Evolutionary conservation across 1,140 invertebrate species (phyloP).

Genomic region (Telenomus remus): DNA sequence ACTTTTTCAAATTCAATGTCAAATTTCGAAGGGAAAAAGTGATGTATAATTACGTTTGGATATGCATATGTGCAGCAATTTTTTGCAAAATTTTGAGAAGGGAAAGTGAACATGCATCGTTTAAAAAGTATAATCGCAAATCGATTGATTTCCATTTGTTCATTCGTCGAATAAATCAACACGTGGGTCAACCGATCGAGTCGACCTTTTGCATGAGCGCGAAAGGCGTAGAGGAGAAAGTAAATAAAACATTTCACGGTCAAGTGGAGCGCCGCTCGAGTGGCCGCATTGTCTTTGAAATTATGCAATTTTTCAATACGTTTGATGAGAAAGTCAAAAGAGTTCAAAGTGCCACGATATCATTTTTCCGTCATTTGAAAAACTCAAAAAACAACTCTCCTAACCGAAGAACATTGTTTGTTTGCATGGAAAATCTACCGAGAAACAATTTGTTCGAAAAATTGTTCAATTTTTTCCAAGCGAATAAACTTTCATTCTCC

Average conservation of each 20-base stretch:
- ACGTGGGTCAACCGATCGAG: constrained; percentile 48
- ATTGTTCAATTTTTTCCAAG: too few relatives aligned
- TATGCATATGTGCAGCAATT: too few relatives aligned
- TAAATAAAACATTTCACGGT: constrained; percentile 55
- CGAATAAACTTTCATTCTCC: too few relatives aligned
- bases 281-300: constrained; percentile 29
- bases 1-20: too few relatives aligned
- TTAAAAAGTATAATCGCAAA: constrained; percentile 44
- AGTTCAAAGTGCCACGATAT: constrained; percentile 27
- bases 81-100: constrained; percentile 13
- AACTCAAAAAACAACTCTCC: too few relatives aligned
- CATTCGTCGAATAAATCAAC: constrained; percentile 48
- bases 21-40: too few relatives aligned
- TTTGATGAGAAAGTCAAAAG: constrained; percentile 1
- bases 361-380: constrained; percentile 1
- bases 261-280: constrained; percentile 29
- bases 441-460: constrained; percentile 6
- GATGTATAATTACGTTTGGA: too few relatives aligned
- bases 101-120: constrained; percentile 25
- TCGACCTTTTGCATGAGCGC: constrained; percentile 40
- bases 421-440: too few relatives aligned
- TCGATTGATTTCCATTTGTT: constrained; percentile 56
- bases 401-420: too few relatives aligned
- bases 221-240: constrained; percentile 54
- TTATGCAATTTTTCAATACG: constrained; percentile 21